Conservation (phyloP, 2,888 invertebrate genomes). For the Operophtera brumata region DNA sequence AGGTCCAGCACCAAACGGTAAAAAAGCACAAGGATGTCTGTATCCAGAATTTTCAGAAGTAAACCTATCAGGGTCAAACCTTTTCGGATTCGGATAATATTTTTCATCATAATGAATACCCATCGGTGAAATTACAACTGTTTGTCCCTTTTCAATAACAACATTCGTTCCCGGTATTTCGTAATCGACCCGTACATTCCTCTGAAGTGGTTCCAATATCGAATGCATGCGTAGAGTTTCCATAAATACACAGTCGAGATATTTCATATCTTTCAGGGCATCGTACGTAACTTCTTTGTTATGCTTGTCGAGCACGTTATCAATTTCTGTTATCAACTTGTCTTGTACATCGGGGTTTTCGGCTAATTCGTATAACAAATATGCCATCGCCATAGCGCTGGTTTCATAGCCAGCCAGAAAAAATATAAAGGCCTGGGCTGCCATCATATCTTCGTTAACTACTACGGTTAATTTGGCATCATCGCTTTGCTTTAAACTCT, state of each 20-base stretch:
- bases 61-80: constrained; percentile 72
- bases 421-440: constrained; percentile 65
- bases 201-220: constrained; percentile 56
- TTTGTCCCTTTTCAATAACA: constrained; percentile 49
- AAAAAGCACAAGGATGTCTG: constrained; percentile 50
- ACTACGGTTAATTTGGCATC: constrained; percentile 40
- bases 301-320: constrained; percentile 41
- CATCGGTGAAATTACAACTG: constrained; percentile 49
- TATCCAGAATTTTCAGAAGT: constrained; percentile 20
- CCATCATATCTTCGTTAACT: constrained; percentile 44
- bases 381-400: constrained; percentile 59
- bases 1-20: constrained; percentile 67
- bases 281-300: constrained; percentile 17
- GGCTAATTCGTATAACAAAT: constrained; percentile 55
- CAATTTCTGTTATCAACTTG: constrained; percentile 49
- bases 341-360: constrained; percentile 57
- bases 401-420: constrained; percentile 70
- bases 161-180: constrained; percentile 54
- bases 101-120: constrained; percentile 63
- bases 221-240: constrained; percentile 68
- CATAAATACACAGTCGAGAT: constrained; percentile 50
- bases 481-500: constrained; percentile 24
- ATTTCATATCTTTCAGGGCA: neutral
- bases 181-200: constrained; percentile 52
- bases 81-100: constrained; percentile 64